These are phyloP conservation scores for Pristionchus japonicus DNA, from an alignment of 2,888 invertebrate species.

Conservation along the genomic window DNA sequence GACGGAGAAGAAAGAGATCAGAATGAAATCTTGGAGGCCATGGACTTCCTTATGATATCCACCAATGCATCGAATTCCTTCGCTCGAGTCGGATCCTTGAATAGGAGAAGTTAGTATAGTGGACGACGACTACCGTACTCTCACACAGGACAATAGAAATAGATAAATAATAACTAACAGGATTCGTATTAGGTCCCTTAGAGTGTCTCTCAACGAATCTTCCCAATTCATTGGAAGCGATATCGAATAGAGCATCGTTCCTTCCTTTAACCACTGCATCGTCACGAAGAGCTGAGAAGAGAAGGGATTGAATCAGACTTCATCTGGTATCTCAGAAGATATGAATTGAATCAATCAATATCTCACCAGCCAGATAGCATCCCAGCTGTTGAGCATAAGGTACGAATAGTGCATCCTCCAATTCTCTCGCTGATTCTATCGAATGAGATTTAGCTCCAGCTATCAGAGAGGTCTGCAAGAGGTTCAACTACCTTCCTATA, in stretches of 20 bases:
- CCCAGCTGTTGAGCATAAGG: conserved; percentile 60
- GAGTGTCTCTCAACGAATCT: conserved; percentile 57
- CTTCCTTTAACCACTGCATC: conserved; percentile 57
- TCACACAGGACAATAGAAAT: too few relatives aligned
- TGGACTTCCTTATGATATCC: conserved; percentile 51
- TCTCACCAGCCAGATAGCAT: conserved; percentile 54
- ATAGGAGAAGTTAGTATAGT: too few relatives aligned
- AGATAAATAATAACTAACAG: background rate
- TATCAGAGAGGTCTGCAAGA: conserved; percentile 42
- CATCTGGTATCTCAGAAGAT: background rate
- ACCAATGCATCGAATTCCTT: conserved; percentile 55
- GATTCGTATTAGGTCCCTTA: background rate
- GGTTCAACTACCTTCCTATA: too few relatives aligned
- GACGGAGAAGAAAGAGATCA: background rate
- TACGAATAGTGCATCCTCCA: conserved; percentile 60
- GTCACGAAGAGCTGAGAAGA: conserved; percentile 53
- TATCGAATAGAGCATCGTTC: conserved; percentile 61
- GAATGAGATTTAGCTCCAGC: conserved; percentile 13
- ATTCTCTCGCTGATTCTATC: conserved; percentile 46
- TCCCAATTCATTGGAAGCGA: conserved; percentile 64
- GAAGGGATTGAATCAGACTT: background rate
- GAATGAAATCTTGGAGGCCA: conserved; percentile 47
- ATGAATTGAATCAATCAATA: background rate
- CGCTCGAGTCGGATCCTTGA: conserved; percentile 1
- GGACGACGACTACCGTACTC: too few relatives aligned